Base-by-base conservation (phyloP, 2,888 invertebrate species). In the Drymonia ruficornis region DNA sequence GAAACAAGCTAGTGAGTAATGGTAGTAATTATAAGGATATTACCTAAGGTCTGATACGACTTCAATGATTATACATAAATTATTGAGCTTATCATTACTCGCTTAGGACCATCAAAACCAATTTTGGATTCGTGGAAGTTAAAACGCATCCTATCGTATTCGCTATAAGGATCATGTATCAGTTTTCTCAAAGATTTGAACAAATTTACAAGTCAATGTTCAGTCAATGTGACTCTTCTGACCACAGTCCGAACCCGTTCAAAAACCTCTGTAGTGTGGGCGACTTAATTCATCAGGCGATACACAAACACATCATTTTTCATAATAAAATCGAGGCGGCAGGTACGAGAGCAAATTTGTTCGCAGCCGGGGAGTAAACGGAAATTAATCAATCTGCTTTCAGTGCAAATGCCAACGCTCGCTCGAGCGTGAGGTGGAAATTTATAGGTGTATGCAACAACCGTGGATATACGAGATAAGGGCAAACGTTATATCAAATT, bases 311-410 rank as follows among this genome's bases (percentile, higher is more conserved):
- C 58, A 50, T 54, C 46, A 55, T 72, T 70, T 72, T 66, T 57
- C 62, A 72, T 70, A 63, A 61, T 56, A 61, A 65, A 55, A 55
- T 50, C 60, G 56, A 61, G 55, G 50, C 58, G 63, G 55, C 63
- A 70, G 63, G 65, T 69, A 70, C 53, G 61, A 67, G 54, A 60
- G 61, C 59, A 65, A 70, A 70, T 71, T 76, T 72, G 72, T 66
- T 58, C 57, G 65, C 59, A 68, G 67, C 70, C 70, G 66, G 72
- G 68, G 71, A 72, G 73, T 70, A 74, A 77, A 70, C 76, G 84
- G 84, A 85, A 83, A 84, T 84, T 80, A 83, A 81, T 83, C 81
- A 82, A 84, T 83, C 74, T 68, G 73, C 67, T 74, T 70, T 71
- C 65, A 64, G 62, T 62, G 65, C 68, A 72, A 73, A 76, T 72